Percentiles rank a stretch among this genome's conserved stretches.
These are phyloP conservation scores for Trichonephila inaurata DNA, from an alignment of 1,140 invertebrate species.

Conservation along the genomic window DNA sequence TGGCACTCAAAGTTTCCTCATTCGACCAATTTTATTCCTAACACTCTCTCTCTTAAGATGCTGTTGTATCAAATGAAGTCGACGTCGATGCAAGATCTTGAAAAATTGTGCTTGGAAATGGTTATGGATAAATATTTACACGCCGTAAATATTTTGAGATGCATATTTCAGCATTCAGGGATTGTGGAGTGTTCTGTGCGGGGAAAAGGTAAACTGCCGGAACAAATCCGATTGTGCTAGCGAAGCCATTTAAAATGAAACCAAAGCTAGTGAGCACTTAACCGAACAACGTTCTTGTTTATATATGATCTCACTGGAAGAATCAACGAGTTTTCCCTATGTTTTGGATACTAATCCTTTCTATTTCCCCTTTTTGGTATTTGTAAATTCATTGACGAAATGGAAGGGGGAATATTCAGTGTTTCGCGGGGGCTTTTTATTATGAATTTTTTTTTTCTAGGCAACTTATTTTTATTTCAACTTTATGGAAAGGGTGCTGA, in stretches of 20 bases:
- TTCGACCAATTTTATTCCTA: slow-evolving; percentile 28
- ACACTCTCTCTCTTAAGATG: background rate
- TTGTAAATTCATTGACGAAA: slow-evolving; percentile 59
- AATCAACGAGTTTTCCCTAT: slow-evolving; percentile 3
- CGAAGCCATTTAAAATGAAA: slow-evolving; percentile 37
- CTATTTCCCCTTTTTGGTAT: background rate
- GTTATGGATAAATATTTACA: slow-evolving; percentile 68
- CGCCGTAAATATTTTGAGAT: slow-evolving; percentile 60
- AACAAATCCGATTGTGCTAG: slow-evolving; percentile 42
- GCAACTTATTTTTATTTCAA: slow-evolving; percentile 43
- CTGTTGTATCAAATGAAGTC: slow-evolving; percentile 18
- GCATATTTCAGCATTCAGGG: background rate
- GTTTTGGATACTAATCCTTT: background rate
- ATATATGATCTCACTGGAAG: slow-evolving; percentile 13
- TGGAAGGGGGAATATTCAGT: slow-evolving; percentile 44
- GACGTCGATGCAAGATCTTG: background rate
- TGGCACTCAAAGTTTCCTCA: slow-evolving; percentile 11
- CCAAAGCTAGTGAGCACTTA: background rate
- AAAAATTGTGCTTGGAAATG: background rate
- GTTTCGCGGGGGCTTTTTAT: background rate
- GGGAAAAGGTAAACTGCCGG: slow-evolving; percentile 8
- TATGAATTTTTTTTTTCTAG: background rate
- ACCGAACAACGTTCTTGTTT: slow-evolving; percentile 16
- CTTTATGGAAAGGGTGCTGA: background rate
- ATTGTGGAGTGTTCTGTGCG: background rate